phyloP scores from a whole-genome alignment of 2,797 vertebrate species.

The Poecilia gillii region DNA sequence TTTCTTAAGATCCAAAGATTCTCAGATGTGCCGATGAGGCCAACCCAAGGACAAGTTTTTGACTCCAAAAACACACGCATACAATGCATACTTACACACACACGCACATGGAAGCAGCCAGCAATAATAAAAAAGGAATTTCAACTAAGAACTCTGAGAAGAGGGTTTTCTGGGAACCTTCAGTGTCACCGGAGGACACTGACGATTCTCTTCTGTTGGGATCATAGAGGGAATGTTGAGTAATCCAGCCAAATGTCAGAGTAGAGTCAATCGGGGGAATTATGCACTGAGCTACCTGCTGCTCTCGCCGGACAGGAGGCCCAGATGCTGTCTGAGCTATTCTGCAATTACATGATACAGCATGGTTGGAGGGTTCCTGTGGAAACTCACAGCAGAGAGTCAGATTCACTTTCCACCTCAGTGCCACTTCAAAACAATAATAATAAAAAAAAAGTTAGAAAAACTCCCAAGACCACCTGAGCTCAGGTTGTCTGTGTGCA shows the following conservation, averaged over 20 bases:
- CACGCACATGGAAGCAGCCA: conserved; percentile 33
- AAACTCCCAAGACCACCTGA: conserved; percentile 39
- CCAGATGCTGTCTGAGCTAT: conserved; percentile 55
- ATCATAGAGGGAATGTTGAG: conserved; percentile 36
- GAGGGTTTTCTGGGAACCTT: conserved; percentile 39
- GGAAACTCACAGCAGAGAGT: conserved; percentile 69
- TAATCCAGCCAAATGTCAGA: conserved; percentile 39
- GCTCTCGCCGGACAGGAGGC: conserved; percentile 39
- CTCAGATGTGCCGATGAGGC: conserved; percentile 71
- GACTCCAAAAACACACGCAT: conserved; percentile 34
- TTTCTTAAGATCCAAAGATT: conserved; percentile 63
- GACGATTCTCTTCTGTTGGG: conserved; percentile 23
- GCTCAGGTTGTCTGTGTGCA: conserved; percentile 29
- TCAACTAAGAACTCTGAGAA: conserved; percentile 45
- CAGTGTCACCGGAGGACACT: conserved; percentile 32
- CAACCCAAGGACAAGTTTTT: conserved; percentile 62
- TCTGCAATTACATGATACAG: conserved; percentile 69
- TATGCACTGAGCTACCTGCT: conserved; percentile 31
- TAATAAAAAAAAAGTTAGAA: conserved; percentile 12
- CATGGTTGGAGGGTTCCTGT: conserved; percentile 60
- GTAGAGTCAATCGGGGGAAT: conserved; percentile 45
- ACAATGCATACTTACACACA: neutral
- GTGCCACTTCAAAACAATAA: conserved; percentile 36
- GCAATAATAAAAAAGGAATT: conserved; percentile 59
- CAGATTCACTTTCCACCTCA: conserved; percentile 68